Evolutionary conservation across 2,113 vertebrate genomes (phyloP), one percentile per base, ranked within the genome.

Genomic region (Coryphaenoides rupestris): DNA sequence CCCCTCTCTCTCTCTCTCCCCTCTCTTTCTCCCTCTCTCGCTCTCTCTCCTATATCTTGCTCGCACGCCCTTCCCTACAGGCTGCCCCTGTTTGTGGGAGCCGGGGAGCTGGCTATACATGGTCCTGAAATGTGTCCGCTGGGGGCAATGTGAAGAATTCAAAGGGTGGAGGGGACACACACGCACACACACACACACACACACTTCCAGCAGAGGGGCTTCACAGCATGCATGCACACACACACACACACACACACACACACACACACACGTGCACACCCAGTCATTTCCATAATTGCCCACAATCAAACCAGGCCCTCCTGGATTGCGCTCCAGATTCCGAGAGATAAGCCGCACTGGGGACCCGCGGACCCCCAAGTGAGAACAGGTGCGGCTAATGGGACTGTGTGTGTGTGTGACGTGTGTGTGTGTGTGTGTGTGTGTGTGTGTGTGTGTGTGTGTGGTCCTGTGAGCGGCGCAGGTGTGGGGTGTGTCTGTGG

Each of bases 341-440:
- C 71, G 80, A 78, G n/a, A n/a, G 88, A 90, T 90, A 89, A 89
- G 81, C 80, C 70, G 67, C 74, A 78, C 78, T 47, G 88, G 85
- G 82, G 71, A 65, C 65, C n/a, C 33, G 55, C 73, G 77, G 85
- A 89, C 88, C 90, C 89, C 88, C 91, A 87, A 88, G 84, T 88
- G 86, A 85, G 88, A 90, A 83, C 89, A 91, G 90, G 91, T 91
- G 88, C 84, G 64, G 67, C 77, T 78, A 82, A 84, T 84, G 64
- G 66, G 75, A 78, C 75, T 82, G 79, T n/a, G n/a, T n/a, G n/a
- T n/a, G n/a, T n/a, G n/a, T n/a, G n/a, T n/a, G n/a, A n/a, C n/a
- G n/a, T n/a, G n/a, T n/a, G n/a, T n/a, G n/a, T n/a, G n/a, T n/a
- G n/a, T n/a, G n/a, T n/a, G n/a, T n/a, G n/a, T n/a, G n/a, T n/a